Base-by-base conservation (phyloP, 2,113 vertebrate species). In the Carassius gibelio region DNA sequence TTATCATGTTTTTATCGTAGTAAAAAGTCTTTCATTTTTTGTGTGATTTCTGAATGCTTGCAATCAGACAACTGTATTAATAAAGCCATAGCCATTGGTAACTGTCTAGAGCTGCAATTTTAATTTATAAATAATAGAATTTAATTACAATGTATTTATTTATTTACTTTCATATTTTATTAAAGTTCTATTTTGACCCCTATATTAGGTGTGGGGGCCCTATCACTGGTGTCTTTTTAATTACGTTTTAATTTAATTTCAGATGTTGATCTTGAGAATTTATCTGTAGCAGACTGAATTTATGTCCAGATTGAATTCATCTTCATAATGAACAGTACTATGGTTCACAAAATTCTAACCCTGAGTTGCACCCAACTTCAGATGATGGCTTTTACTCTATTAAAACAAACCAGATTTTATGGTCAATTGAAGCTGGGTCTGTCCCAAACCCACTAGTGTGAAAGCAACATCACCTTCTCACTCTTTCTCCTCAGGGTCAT, bases 401-500 rank as follows among this genome's bases (percentile, higher is more conserved):
- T 36, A 36, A 61, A 78, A 78, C 30, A n/a, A 13, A 13, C 42
- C 11, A 19, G 15, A 23, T 34, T 13, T 57, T 9, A 23, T 77
- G 50, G 26, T 57, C 50, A 77, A 57, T 64, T 80, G 61, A 66
- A 81, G 38, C 42, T 81, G 30, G 55, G 21, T 13, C 19, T 42
- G 19, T 61, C 14, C 34, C 34, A 61, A 79, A 79, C 42, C 76
- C 59, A 48, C n/a, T 30, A 81, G 61, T 81, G 38, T 48, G 13
- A 66, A 50, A 21, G 61, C 61, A 81, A 8, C n/a, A 30, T 81
- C 36, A 69, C 30, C 48, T 68, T 69, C 75, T 19, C 75, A 14
- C 4, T 42, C 50, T 68, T 76, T 71, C 23, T 79, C 84, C 48
- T 55, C 55, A 38, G 75, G 74, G 61, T 45, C 50, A 72, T 61